These are phyloP conservation scores for Biston betularia DNA, from an alignment of 2,888 invertebrate species.

Conservation along the genomic window DNA sequence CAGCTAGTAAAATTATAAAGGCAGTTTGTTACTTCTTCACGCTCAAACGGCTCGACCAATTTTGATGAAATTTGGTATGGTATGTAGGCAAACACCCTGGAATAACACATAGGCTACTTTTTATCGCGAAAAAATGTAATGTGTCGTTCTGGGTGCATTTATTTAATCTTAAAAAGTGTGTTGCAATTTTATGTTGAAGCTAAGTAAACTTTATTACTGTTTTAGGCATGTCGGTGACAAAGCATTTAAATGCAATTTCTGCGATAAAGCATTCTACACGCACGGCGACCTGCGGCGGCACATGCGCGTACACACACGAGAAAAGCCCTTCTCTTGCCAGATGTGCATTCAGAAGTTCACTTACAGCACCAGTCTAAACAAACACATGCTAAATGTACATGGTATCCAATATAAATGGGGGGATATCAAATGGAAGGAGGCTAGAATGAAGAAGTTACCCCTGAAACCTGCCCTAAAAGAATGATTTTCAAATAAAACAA, in stretches of 20 bases:
- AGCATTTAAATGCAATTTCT: slow-evolving; percentile 69
- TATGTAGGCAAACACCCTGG: too few species aligned
- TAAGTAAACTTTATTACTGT: not conserved
- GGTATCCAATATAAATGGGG: slow-evolving; percentile 75
- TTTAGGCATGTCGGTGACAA: slow-evolving; percentile 78
- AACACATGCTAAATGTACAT: slow-evolving; percentile 77
- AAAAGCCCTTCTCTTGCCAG: slow-evolving; percentile 76
- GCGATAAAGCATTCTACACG: slow-evolving; percentile 71
- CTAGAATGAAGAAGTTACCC: slow-evolving; percentile 44
- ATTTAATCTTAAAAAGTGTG: too few species aligned
- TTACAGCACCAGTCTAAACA: slow-evolving; percentile 78
- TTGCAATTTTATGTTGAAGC: too few species aligned
- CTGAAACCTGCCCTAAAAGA: slow-evolving; percentile 36
- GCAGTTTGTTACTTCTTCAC: too few species aligned
- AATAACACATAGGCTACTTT: too few species aligned
- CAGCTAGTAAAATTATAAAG: too few species aligned
- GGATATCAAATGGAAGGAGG: slow-evolving; percentile 58
- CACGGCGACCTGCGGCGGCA: slow-evolving; percentile 71
- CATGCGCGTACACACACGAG: slow-evolving; percentile 71
- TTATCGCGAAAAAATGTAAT: too few species aligned
- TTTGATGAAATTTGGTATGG: too few species aligned
- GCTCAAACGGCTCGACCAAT: too few species aligned
- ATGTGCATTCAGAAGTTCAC: slow-evolving; percentile 73
- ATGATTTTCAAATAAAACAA: slow-evolving; percentile 27
- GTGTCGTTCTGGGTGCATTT: too few species aligned